These are phyloP conservation scores for Halcyon leucocephala DNA, from an alignment of 2,797 vertebrate genomes.

Conservation along the genomic window DNA sequence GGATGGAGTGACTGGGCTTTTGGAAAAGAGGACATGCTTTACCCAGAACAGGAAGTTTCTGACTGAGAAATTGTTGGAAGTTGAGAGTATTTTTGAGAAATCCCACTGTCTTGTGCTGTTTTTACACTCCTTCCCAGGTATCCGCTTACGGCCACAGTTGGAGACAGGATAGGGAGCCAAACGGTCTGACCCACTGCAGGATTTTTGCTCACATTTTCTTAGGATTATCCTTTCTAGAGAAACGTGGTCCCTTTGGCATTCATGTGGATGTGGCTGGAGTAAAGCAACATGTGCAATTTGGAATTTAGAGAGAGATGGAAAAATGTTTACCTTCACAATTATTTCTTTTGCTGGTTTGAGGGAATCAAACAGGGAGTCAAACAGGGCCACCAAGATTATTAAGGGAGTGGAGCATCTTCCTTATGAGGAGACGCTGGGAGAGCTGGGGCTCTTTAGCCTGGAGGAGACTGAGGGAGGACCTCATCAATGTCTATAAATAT, in stretches of 20 bases:
- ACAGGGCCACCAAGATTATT: too few species aligned
- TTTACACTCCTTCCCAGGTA: not conserved
- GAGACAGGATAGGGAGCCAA: not conserved
- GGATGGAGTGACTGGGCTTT: not conserved
- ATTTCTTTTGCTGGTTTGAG: not conserved
- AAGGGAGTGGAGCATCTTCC: too few species aligned
- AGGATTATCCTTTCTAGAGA: not conserved
- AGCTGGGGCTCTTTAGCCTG: too few species aligned
- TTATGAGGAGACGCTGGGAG: too few species aligned
- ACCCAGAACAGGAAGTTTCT: not conserved
- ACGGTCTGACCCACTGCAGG: not conserved
- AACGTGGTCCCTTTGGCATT: not conserved
- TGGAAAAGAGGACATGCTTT: not conserved
- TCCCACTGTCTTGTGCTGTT: not conserved
- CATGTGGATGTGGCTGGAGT: not conserved
- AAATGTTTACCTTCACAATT: not conserved
- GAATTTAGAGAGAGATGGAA: not conserved
- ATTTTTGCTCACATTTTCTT: not conserved
- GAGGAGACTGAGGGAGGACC: too few species aligned
- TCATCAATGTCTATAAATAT: too few species aligned
- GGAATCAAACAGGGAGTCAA: not conserved
- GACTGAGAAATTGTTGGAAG: not conserved
- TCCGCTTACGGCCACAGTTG: not conserved
- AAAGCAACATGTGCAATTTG: not conserved
- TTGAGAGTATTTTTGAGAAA: not conserved